A percentile compares a stretch with the other conserved stretches of the same genome.
Evolutionary conservation across 2,113 vertebrate species (phyloP).

Genomic region (Copsychus sechellarum): DNA sequence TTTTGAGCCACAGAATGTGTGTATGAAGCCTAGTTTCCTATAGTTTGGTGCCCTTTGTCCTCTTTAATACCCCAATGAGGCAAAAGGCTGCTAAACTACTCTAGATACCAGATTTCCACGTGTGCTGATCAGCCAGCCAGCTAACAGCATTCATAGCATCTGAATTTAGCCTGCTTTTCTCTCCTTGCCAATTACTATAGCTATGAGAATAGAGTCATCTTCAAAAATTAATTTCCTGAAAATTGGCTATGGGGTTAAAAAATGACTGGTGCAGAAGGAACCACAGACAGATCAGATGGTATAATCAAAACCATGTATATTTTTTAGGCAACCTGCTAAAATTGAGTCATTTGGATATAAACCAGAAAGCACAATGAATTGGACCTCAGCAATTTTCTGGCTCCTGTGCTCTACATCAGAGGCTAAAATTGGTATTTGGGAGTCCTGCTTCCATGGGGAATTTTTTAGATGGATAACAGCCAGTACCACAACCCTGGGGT

Average conservation of each 20-base stretch:
- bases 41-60: background rate
- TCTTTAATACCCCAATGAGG: background rate
- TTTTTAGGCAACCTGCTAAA: slow-evolving; percentile 21
- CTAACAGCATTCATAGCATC: background rate
- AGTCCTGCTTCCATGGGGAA: background rate
- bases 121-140: background rate
- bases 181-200: background rate
- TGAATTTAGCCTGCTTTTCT: background rate
- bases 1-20: background rate
- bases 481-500: background rate
- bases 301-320: background rate
- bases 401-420: background rate
- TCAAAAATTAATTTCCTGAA: background rate
- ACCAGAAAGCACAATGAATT: background rate
- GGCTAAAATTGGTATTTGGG: background rate
- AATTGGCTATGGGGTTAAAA: background rate
- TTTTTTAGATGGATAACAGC: background rate
- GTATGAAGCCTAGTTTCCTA: background rate
- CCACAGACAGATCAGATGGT: background rate
- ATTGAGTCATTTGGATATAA: background rate
- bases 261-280: background rate
- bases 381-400: background rate
- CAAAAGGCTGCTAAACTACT: background rate
- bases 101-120: background rate
- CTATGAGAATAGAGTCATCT: background rate